These are phyloP conservation scores for Luidia sarsii DNA, from an alignment of 53 echinoderm and acorn worm species.

Conservation along the genomic window DNA sequence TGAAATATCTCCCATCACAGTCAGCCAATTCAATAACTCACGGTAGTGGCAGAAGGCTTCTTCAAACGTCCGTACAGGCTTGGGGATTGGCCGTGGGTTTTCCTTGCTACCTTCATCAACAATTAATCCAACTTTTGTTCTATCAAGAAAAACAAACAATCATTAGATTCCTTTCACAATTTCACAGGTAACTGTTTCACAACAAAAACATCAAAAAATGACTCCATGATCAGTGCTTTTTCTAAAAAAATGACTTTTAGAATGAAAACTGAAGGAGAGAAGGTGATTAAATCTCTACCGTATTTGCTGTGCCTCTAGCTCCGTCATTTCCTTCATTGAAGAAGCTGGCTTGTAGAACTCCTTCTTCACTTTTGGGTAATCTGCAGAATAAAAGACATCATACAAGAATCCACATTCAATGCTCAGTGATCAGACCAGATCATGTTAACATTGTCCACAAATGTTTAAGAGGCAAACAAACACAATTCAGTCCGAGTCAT, in stretches of 20 bases:
- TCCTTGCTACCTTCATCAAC: conserved; percentile 64
- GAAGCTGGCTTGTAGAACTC: conserved; percentile 78
- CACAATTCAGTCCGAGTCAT: no score
- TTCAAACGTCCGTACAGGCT: conserved; percentile 86
- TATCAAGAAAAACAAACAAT: no score
- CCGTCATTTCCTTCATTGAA: conserved; percentile 55
- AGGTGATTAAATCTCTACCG: conserved; percentile 51
- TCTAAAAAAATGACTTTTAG: neutral
- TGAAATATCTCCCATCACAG: neutral
- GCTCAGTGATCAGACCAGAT: no score
- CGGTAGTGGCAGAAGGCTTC: conserved; percentile 85
- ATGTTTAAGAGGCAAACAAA: no score
- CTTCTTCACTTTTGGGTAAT: conserved; percentile 71
- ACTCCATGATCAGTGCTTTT: neutral
- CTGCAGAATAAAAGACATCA: conserved; percentile 45
- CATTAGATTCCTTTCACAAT: no score
- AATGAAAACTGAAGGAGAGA: neutral
- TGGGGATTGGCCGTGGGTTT: conserved; percentile 54
- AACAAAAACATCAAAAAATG: no score
- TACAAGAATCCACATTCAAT: no score
- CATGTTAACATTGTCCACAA: no score
- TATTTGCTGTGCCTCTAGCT: conserved; percentile 63
- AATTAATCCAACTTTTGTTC: conserved; percentile 53
- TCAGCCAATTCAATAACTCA: no score
- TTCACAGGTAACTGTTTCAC: no score